Base-by-base conservation (phyloP, 2,888 invertebrate species). In the Cactoblastis cactorum region DNA sequence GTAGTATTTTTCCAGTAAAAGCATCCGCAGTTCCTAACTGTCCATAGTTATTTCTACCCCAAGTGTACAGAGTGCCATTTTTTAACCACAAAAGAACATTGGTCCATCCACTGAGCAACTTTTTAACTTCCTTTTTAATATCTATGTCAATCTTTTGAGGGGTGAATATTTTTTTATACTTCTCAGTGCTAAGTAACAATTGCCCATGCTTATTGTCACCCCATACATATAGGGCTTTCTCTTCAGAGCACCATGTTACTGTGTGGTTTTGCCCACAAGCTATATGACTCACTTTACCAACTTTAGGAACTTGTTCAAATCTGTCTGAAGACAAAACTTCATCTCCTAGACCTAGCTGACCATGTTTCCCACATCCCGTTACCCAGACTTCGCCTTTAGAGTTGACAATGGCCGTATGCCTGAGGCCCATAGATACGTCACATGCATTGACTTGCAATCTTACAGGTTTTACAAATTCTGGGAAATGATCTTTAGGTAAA, bases 201-300 rank as follows among this genome's bases (percentile, higher is more conserved):
- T 97, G 97, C 0, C 96, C 95, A 77, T 93, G 94, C 77, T 94
- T 95, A 69, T 96, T 97, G 66, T 95, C 95, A 19, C 97, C 97
- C 92, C 96, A 95, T 11, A 90, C 93, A 86, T 90, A 95, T 53
- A 93, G 84, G 51, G 90, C 92, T 63, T 93, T 93, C 53, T 90
- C 81, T 41, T 78, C 77, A 33, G 79, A 71, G 52, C 77, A 77
- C 90, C 90, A 90, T 28, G 92, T 93, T 33, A 95, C 74, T 5
- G 94, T 93, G 73, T 96, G 96, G 68, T 95, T 93, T 78, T 97
- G 96, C 1, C 97, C 97, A 77, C 95, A 95, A 38, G 92, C 91
- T 49, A 96, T 89, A 69, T 92, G 86, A 55, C 90, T 80, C 66
- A 95, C 86, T 66, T 91, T 83, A 56, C 81, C 78, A 50, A 93